Percentiles rank a stretch among this genome's conserved stretches.
Evolutionary conservation across 2,888 invertebrate species (phyloP).

Genomic region (Keiferia lycopersicella): DNA sequence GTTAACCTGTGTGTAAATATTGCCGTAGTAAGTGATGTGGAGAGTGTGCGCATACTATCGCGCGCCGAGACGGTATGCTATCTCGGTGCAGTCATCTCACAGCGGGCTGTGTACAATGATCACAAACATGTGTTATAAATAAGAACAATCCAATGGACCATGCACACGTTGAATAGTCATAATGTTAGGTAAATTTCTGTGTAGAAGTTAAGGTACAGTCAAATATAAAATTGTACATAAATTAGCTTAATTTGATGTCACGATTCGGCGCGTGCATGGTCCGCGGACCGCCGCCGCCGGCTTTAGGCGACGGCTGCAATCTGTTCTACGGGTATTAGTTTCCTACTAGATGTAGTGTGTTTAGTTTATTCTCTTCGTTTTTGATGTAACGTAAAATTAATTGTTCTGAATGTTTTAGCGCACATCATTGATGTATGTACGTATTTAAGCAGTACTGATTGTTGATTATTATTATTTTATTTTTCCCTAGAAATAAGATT

Average conservation of each 20-base stretch:
- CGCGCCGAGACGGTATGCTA: constrained; percentile 27
- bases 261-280: constrained; percentile 60
- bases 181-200: constrained; percentile 43
- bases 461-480: constrained; percentile 81
- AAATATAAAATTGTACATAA: constrained; percentile 52
- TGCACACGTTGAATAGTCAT: constrained; percentile 45
- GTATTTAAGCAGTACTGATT: constrained; percentile 63
- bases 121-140: constrained; percentile 43
- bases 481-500: constrained; percentile 59
- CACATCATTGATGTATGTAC: constrained; percentile 63
- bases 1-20: constrained; percentile 55
- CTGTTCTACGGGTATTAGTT: constrained; percentile 82
- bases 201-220: constrained; percentile 53
- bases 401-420: constrained; percentile 66
- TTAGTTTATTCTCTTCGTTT: constrained; percentile 73
- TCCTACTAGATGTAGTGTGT: constrained; percentile 77
- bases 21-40: constrained; percentile 33
- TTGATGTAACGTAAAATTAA: constrained; percentile 53
- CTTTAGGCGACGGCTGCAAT: constrained; percentile 58
- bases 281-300: constrained; percentile 35
- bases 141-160: constrained; percentile 45
- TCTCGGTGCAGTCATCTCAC: constrained; percentile 33
- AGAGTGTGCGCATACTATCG: constrained; percentile 36
- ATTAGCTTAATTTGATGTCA: constrained; percentile 67
- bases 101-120: constrained; percentile 34